phyloP scores from a whole-genome alignment of 2,888 invertebrate genomes.

The Cryptus armator region DNA sequence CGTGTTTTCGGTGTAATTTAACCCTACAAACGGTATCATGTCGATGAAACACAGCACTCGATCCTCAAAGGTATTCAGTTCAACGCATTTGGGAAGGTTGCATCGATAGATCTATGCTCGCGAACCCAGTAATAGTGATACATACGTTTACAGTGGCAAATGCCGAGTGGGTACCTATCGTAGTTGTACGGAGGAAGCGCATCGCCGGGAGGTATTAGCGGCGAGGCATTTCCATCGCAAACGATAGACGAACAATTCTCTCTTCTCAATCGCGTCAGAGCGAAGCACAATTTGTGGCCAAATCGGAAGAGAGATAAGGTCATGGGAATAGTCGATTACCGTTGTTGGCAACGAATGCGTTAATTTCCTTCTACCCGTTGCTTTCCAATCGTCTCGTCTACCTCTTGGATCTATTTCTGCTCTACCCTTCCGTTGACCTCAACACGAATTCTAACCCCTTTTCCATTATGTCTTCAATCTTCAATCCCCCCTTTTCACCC shows the following conservation, averaged over 20 bases:
- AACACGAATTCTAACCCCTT: conserved; percentile 19
- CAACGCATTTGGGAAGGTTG: conserved; percentile 44
- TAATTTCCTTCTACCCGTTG: conserved; percentile 44
- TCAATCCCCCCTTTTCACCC: not conserved
- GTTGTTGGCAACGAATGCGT: conserved; percentile 59
- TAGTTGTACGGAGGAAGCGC: not conserved
- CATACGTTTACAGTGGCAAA: conserved; percentile 43
- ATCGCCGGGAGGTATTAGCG: conserved; percentile 47
- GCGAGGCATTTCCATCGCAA: conserved; percentile 48
- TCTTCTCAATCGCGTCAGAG: conserved; percentile 50
- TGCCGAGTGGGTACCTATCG: conserved; percentile 43
- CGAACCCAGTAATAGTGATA: conserved; percentile 36
- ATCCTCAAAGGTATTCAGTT: conserved; percentile 32
- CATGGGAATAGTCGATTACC: conserved; percentile 58
- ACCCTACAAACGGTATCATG: not conserved
- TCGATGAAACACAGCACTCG: conserved; percentile 27
- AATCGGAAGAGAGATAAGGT: conserved; percentile 63
- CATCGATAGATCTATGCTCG: conserved; percentile 49
- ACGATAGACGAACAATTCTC: conserved; percentile 45
- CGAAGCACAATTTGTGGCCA: conserved; percentile 35
- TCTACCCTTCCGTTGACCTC: not conserved
- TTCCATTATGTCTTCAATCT: conserved; percentile 13
- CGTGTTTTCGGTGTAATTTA: conserved; percentile 24
- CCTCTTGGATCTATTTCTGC: conserved; percentile 20
- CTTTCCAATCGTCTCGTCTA: conserved; percentile 40